phyloP scores from a whole-genome alignment of 1,140 invertebrate species.

The Tetragonula clypearis region DNA sequence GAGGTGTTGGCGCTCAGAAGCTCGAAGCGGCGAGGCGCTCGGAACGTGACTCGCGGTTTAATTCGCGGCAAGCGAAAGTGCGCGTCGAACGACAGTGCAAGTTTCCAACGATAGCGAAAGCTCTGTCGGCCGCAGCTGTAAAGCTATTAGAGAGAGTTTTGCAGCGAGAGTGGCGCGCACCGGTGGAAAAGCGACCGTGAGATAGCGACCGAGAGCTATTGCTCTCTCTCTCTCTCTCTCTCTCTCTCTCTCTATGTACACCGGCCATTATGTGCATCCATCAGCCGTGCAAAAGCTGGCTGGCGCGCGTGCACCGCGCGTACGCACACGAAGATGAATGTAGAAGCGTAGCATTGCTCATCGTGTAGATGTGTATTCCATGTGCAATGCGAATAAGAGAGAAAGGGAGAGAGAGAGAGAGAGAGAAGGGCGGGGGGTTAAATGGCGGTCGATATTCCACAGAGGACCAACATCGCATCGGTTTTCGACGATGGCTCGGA shows the following conservation, averaged over 20 bases:
- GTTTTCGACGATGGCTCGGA: constrained; percentile 70
- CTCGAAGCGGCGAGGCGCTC: not conserved
- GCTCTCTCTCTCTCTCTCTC: constrained; percentile 18
- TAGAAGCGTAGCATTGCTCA: constrained; percentile 5
- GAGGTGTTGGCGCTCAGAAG: not conserved
- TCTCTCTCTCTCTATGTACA: constrained; percentile 27
- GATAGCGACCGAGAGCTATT: constrained; percentile 53
- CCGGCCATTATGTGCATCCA: constrained; percentile 52
- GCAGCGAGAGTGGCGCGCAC: constrained; percentile 42
- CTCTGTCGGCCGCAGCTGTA: constrained; percentile 70
- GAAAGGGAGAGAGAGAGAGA: not conserved
- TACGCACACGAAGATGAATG: not conserved
- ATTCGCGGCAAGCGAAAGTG: constrained; percentile 68
- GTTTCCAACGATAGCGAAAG: constrained; percentile 80
- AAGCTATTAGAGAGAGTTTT: constrained; percentile 75
- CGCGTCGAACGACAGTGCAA: constrained; percentile 76
- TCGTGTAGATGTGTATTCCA: constrained; percentile 1
- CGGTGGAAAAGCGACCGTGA: constrained; percentile 46
- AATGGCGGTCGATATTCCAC: constrained; percentile 77
- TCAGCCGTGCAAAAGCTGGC: constrained; percentile 51
- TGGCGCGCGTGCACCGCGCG: not conserved
- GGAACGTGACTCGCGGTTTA: constrained; percentile 11
- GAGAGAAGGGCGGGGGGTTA: constrained; percentile 34
- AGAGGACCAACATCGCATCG: constrained; percentile 60
- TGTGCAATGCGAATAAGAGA: constrained; percentile 10